phyloP scores from a whole-genome alignment of 2,888 invertebrate genomes.

The Cheilosia impressa region DNA sequence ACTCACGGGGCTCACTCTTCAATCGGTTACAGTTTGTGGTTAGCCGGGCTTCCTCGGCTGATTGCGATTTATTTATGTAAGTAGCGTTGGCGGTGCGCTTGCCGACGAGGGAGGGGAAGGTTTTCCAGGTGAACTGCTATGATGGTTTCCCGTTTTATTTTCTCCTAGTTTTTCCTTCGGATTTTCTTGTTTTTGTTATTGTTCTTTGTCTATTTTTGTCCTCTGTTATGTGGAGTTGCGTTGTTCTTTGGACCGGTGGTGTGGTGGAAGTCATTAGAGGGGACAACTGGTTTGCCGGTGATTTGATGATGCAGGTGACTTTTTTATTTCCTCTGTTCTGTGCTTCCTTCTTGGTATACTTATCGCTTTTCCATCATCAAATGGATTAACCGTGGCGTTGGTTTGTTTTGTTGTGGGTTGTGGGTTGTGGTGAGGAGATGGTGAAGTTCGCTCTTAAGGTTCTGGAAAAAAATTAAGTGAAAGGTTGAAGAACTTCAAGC shows the following conservation, averaged over 20 bases:
- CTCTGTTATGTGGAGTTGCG: slow-evolving; percentile 55
- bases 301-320: slow-evolving; percentile 69
- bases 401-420: slow-evolving; percentile 38
- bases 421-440: slow-evolving; percentile 11
- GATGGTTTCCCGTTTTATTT: slow-evolving; percentile 68
- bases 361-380: slow-evolving; percentile 57
- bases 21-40: slow-evolving; percentile 57
- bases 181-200: slow-evolving; percentile 66
- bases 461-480: slow-evolving; percentile 34
- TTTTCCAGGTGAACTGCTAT: slow-evolving; percentile 70
- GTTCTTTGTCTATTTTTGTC: slow-evolving; percentile 62
- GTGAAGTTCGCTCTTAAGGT: neutral
- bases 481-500: slow-evolving; percentile 7
- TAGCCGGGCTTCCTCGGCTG: slow-evolving; percentile 22
- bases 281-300: slow-evolving; percentile 52
- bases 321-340: slow-evolving; percentile 28
- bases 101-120: neutral
- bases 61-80: slow-evolving; percentile 59
- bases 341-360: slow-evolving; percentile 48
- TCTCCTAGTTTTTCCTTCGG: slow-evolving; percentile 41
- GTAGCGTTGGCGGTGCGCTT: slow-evolving; percentile 47
- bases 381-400: slow-evolving; percentile 37
- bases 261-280: slow-evolving; percentile 59
- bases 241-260: slow-evolving; percentile 33
- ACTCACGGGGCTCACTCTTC: slow-evolving; percentile 24